Evolutionary conservation across 2,797 vertebrate genomes (phyloP).

Genomic region (Amphiprion clarkii): DNA sequence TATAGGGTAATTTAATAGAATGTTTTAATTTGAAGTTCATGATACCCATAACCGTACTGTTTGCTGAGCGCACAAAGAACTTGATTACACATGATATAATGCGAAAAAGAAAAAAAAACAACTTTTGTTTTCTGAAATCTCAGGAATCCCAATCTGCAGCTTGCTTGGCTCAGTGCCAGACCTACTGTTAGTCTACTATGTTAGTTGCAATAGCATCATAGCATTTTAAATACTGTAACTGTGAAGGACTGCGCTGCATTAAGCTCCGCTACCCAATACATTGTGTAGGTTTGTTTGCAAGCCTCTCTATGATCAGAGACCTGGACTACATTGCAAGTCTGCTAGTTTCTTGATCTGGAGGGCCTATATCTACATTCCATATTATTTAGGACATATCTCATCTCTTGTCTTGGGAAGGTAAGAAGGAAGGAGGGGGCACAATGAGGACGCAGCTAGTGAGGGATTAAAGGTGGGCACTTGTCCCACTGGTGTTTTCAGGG

Average conservation of each 20-base stretch:
- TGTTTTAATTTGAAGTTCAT: neutral
- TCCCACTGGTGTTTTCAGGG: slow-evolving; percentile 80
- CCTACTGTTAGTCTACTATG: neutral
- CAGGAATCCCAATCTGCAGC: neutral
- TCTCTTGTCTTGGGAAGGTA: slow-evolving; percentile 55
- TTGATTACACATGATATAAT: neutral
- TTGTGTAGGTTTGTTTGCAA: slow-evolving; percentile 34
- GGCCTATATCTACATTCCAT: slow-evolving; percentile 63
- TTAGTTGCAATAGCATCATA: slow-evolving; percentile 30
- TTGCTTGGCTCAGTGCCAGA: neutral
- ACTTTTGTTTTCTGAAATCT: neutral
- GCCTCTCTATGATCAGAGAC: slow-evolving; percentile 58
- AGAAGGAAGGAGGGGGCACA: slow-evolving; percentile 42
- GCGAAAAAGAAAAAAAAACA: neutral
- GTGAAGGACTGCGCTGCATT: slow-evolving; percentile 7
- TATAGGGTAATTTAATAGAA: neutral
- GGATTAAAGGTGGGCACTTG: slow-evolving; percentile 74
- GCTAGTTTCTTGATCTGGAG: slow-evolving; percentile 68
- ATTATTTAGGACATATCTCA: slow-evolving; percentile 70
- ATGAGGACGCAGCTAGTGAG: slow-evolving; percentile 52
- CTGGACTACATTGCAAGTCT: slow-evolving; percentile 40
- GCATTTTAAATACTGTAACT: slow-evolving; percentile 14
- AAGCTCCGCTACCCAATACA: slow-evolving; percentile 27
- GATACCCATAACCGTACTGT: neutral
- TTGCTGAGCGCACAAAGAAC: neutral